These are phyloP conservation scores for Phrynosoma blainvillii DNA, from an alignment of 2,113 vertebrate genomes.

Conservation along the genomic window DNA sequence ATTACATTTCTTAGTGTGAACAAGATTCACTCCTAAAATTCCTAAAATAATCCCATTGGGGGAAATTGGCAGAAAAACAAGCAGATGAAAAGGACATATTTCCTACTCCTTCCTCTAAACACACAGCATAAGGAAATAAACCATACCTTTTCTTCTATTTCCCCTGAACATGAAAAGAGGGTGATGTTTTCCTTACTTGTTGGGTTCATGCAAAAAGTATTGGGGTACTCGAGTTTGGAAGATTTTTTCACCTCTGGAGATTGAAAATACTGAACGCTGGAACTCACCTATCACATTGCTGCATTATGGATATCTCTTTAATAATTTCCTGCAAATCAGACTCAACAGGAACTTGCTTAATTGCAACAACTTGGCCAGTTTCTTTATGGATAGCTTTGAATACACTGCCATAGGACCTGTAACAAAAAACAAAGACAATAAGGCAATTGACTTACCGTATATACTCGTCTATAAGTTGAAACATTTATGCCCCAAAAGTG, in stretches of 20 bases:
- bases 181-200: background rate
- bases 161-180: background rate
- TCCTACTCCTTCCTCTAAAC: background rate
- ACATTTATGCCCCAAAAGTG: no score
- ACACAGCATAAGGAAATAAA: background rate
- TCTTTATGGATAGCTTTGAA: constrained; percentile 95
- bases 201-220: background rate
- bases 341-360: constrained; percentile 97
- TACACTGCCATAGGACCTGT: constrained; percentile 93
- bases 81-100: background rate
- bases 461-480: no score
- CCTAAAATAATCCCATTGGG: background rate
- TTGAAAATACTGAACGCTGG: background rate
- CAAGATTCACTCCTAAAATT: no score
- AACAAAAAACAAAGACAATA: constrained; percentile 13
- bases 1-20: no score
- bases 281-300: constrained; percentile 93
- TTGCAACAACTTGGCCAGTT: constrained; percentile 93
- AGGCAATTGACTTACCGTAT: background rate
- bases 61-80: no score
- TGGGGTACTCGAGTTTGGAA: background rate
- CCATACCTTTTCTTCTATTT: background rate
- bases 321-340: constrained; percentile 97
- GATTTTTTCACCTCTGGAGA: fast-evolving
- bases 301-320: constrained; percentile 98